Conservation (phyloP, 1,140 invertebrate genomes). For the Brachionus angularis region DNA sequence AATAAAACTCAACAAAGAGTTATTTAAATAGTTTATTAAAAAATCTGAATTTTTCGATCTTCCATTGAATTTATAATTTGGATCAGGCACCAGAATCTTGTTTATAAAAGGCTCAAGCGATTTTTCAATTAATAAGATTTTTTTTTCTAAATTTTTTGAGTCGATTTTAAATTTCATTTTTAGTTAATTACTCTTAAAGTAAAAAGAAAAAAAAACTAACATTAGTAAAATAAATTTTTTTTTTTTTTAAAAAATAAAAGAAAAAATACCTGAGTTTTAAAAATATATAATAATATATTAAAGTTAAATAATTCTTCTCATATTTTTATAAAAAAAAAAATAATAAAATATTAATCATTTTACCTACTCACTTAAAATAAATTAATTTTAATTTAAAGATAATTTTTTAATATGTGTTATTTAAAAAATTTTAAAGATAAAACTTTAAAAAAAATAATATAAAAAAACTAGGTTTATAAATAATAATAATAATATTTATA, state of each 20-base stretch:
- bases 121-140: constrained; percentile 3
- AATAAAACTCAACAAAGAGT: not conserved
- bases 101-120: constrained; percentile 20
- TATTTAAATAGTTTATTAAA: constrained; percentile 14
- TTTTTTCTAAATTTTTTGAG: not conserved
- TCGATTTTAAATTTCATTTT: constrained; percentile 12
- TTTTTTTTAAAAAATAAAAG: too few species aligned
- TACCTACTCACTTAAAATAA: not conserved
- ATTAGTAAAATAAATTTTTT: too few species aligned
- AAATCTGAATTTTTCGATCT: not conserved
- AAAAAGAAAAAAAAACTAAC: too few species aligned
- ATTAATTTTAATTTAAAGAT: not conserved
- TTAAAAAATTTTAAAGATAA: constrained; percentile 8
- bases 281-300: too few species aligned
- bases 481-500: constrained; percentile 8
- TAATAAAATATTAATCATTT: not conserved
- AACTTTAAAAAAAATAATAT: not conserved
- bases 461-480: constrained; percentile 13
- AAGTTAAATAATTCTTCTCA: too few species aligned
- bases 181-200: too few species aligned
- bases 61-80: not conserved
- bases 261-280: too few species aligned
- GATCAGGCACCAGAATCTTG: not conserved
- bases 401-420: constrained; percentile 10
- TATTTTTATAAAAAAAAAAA: not conserved